These are phyloP conservation scores for Nyctereutes procyonoides DNA, from an alignment of 2,113 vertebrate genomes.

Conservation along the genomic window DNA sequence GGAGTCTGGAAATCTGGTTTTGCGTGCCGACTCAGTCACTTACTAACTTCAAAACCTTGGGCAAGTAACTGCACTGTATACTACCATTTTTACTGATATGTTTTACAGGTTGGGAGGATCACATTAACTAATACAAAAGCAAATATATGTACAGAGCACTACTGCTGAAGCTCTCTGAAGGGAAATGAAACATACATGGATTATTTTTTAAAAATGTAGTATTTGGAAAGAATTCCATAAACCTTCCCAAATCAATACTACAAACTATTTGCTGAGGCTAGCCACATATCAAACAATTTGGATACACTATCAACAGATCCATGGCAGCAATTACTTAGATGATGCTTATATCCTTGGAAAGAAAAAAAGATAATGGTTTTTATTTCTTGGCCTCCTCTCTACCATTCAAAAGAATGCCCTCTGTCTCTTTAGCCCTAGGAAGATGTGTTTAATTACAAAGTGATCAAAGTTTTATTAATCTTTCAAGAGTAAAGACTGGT, in stretches of 20 bases:
- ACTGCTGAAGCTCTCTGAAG: not conserved
- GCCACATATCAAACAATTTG: not conserved
- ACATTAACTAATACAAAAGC: not conserved
- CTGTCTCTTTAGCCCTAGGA: not conserved
- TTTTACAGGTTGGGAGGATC: not conserved
- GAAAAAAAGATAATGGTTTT: not conserved
- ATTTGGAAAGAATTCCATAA: not conserved
- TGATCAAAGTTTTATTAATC: conserved; percentile 60
- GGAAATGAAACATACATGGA: not conserved
- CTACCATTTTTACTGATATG: not conserved
- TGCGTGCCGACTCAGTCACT: not conserved
- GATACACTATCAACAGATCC: not conserved
- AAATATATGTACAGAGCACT: not conserved
- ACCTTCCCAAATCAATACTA: not conserved
- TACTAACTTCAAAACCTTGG: not conserved
- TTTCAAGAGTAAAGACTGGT: conserved; percentile 58
- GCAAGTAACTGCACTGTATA: not conserved
- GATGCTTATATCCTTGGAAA: not conserved
- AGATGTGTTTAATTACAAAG: conserved; percentile 21
- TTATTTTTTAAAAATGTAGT: not conserved
- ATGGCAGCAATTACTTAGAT: not conserved
- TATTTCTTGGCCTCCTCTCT: not conserved
- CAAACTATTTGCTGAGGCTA: not conserved
- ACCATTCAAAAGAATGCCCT: not conserved
- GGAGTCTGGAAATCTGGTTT: not conserved